These are phyloP conservation scores for Drosophila novamexicana DNA, from an alignment of 1,140 invertebrate genomes.

Conservation along the genomic window DNA sequence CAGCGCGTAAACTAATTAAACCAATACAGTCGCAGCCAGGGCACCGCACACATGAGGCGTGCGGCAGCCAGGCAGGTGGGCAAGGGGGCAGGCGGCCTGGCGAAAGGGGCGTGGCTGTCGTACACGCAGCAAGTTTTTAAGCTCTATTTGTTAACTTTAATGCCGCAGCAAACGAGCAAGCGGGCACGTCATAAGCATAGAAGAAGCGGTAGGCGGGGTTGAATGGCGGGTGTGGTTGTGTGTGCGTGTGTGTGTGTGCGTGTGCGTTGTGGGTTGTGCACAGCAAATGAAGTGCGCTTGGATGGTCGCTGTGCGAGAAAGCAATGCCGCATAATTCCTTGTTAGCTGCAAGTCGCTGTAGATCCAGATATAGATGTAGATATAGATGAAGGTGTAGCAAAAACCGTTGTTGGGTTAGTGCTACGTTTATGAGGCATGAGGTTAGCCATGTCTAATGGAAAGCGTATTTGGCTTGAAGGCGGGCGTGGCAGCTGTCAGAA, in stretches of 20 bases:
- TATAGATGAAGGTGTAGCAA: neutral
- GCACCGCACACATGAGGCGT: constrained; percentile 21
- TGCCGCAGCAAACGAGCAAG: constrained; percentile 32
- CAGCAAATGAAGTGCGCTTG: constrained; percentile 58
- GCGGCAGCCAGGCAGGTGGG: neutral
- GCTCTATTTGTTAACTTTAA: constrained; percentile 78
- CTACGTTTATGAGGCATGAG: constrained; percentile 30
- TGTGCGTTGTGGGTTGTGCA: constrained; percentile 37
- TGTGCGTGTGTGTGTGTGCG: constrained; percentile 7
- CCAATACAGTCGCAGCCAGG: constrained; percentile 8
- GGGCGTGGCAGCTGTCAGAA: constrained; percentile 31
- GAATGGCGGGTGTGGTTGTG: neutral
- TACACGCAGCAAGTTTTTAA: constrained; percentile 73
- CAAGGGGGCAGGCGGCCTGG: neutral
- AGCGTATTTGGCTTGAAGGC: neutral
- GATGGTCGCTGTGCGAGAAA: constrained; percentile 35
- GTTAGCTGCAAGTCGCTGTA: constrained; percentile 34
- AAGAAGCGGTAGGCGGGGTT: neutral
- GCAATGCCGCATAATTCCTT: constrained; percentile 56
- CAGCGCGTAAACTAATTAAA: constrained; percentile 70
- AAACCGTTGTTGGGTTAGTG: neutral
- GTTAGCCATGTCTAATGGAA: constrained; percentile 27
- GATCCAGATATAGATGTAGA: constrained; percentile 32
- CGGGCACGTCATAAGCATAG: constrained; percentile 27
- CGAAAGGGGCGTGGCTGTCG: constrained; percentile 18